Base-by-base conservation (phyloP, 1,140 invertebrate genomes). In the Nixonia krombeini region DNA sequence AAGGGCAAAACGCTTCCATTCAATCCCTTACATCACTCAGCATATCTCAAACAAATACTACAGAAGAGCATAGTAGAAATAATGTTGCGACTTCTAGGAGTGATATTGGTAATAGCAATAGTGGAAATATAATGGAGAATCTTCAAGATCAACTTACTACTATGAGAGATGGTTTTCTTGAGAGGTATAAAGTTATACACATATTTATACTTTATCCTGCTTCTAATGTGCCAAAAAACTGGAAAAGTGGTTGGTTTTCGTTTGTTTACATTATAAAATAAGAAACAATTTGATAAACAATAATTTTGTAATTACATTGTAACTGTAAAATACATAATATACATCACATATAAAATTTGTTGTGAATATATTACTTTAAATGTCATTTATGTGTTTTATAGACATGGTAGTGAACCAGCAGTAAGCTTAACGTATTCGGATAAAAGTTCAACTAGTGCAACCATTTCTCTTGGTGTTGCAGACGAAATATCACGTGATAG, bases 361-460 rank as follows among this genome's bases (percentile, higher is more conserved):
- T 21, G 6, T 21, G 21, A 6, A 3, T 21, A 6, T 21, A 21
- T 21, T 21, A n/a, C 6, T 21, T 66, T 40, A 28, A 31, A 56
- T 40, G 46, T 57, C 9, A 56, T 49, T 56, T 53, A 45, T 64
- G 1, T 50, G 72, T 56, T 64, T 77, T 79, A 25, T 23, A 88
- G 87, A 72, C 86, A 88, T 74, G 83, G 87, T 25, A 83, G 82
- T 47, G 87, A 89, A 70, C 89, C 89, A 46, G 85, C 89, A 38
- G 88, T 90, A 1, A 89, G 82, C 75, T 76, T 87, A 51, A 85
- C 81, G 31, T 88, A 86, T 67, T 86, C 86, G 9, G 85, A 86
- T 45, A 86, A 84, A 72, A 86, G 86, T 58, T 85, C 85, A 12
- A 86, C 83, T 9, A 86, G 78, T 57, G 85, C 87, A 12, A 79